Evolutionary conservation across 2,113 vertebrate genomes (phyloP).

Genomic region (Cariama cristata): DNA sequence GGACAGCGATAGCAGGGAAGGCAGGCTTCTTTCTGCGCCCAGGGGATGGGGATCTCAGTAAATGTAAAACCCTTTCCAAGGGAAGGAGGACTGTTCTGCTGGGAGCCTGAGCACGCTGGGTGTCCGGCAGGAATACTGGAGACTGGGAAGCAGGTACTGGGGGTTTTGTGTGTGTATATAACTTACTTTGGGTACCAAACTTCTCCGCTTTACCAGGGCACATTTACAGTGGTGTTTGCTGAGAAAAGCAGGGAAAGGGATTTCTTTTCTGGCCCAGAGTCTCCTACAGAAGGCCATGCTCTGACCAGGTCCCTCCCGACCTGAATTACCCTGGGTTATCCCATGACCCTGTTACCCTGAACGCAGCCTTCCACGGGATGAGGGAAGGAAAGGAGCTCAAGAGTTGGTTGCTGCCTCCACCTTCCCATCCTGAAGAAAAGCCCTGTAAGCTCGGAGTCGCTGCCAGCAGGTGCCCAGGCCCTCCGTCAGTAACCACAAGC

Average conservation of each 20-base stretch:
- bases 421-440: not conserved
- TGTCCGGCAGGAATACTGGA: not conserved
- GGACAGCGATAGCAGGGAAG: not conserved
- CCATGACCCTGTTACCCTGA: not conserved
- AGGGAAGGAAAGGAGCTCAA: not conserved
- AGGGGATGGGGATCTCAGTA: not conserved
- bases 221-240: not conserved
- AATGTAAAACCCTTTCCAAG: not conserved
- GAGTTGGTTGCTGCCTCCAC: not conserved
- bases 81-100: not conserved
- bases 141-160: not conserved
- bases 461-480: not conserved
- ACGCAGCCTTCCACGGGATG: not conserved
- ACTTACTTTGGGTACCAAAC: not conserved
- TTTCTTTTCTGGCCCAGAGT: not conserved
- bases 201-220: not conserved
- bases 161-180: not conserved
- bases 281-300: not conserved
- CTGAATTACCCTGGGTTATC: not conserved
- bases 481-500: not conserved
- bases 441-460: not conserved
- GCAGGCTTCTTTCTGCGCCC: not conserved
- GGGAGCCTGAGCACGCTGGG: accelerated
- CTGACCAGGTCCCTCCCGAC: not conserved
- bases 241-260: not conserved